These are phyloP conservation scores for Cyprinella venusta DNA, from an alignment of 2,797 vertebrate species.

Conservation along the genomic window DNA sequence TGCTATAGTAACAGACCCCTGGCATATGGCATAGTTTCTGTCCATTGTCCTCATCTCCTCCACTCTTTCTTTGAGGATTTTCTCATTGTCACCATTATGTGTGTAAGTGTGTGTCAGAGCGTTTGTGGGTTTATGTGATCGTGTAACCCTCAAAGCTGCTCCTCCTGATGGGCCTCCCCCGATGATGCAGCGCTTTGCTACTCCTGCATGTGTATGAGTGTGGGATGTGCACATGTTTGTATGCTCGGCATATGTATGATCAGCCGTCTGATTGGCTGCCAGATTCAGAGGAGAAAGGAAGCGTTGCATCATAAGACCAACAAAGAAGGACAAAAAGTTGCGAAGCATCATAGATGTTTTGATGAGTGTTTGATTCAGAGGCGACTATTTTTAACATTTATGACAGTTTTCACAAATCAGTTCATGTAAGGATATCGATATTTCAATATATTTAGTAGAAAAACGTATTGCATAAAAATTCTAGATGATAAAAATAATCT, in stretches of 20 bases:
- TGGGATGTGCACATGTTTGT: constrained; percentile 14
- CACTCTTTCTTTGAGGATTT: constrained; percentile 53
- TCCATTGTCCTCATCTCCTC: constrained; percentile 56
- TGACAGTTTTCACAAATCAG: background rate
- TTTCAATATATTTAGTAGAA: background rate
- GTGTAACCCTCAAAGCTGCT: constrained; percentile 51
- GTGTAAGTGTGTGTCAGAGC: constrained; percentile 20
- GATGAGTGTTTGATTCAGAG: background rate
- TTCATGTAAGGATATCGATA: background rate
- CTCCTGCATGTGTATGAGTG: constrained; percentile 37
- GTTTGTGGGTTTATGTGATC: constrained; percentile 40
- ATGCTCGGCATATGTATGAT: constrained; percentile 36
- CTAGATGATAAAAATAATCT: background rate
- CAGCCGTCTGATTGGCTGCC: constrained; percentile 5
- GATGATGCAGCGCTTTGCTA: constrained; percentile 35
- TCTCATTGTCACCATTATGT: constrained; percentile 47
- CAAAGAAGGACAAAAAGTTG: background rate
- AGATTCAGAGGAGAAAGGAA: background rate
- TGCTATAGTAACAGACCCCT: constrained; percentile 60
- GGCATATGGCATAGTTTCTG: constrained; percentile 54
- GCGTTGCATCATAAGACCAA: background rate
- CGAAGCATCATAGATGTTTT: background rate
- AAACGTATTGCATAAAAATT: background rate
- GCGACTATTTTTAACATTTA: background rate
- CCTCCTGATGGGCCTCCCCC: constrained; percentile 41